These are phyloP conservation scores for Canis aureus DNA, from an alignment of 2,113 vertebrate species.

Conservation along the genomic window DNA sequence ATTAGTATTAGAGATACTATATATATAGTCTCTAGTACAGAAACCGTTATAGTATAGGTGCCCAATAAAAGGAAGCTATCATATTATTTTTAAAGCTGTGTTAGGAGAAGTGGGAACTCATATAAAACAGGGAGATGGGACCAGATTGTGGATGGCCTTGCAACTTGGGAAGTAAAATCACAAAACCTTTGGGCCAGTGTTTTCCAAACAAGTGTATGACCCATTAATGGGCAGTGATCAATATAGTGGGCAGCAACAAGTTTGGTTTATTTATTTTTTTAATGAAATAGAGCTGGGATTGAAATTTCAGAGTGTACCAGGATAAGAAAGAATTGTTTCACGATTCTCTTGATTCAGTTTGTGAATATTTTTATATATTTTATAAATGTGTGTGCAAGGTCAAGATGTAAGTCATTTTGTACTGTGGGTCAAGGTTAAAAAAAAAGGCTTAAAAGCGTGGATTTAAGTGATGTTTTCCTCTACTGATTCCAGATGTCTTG, in stretches of 20 bases:
- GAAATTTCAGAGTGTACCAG: not conserved
- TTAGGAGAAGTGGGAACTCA: not conserved
- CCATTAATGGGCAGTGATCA: not conserved
- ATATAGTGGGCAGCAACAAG: not conserved
- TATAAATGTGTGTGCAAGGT: not conserved
- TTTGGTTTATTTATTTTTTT: not conserved
- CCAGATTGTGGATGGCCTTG: not conserved
- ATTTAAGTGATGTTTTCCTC: not conserved
- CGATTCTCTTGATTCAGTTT: not conserved
- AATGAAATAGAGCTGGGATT: constrained; percentile 1
- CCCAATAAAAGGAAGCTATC: not conserved
- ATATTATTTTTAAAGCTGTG: not conserved
- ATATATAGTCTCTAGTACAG: not conserved
- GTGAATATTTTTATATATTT: not conserved
- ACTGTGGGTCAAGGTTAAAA: not conserved
- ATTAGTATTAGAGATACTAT: not conserved
- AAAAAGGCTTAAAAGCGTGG: not conserved
- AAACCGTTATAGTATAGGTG: not conserved
- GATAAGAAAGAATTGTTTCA: not conserved
- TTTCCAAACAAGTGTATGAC: not conserved
- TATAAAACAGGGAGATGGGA: not conserved
- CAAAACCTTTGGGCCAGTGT: not conserved
- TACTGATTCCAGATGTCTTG: not conserved
- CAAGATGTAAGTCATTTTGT: not conserved
- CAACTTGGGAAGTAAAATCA: not conserved